These are phyloP conservation scores for Acanthis flammea DNA, from an alignment of 2,797 vertebrate genomes.

Conservation along the genomic window DNA sequence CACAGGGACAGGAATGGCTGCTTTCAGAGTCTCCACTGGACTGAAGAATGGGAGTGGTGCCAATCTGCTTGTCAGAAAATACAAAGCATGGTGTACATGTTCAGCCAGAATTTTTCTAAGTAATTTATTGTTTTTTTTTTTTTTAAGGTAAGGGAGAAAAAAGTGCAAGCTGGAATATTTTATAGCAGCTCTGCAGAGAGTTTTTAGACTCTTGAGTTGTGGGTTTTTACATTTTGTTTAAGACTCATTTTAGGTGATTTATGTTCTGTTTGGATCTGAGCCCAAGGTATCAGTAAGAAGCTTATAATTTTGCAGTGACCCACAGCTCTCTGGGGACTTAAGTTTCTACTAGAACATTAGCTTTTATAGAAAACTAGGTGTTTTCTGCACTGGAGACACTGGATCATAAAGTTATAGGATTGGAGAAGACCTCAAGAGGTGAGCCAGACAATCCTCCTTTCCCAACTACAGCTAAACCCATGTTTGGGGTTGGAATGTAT, in stretches of 20 bases:
- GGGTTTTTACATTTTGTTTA: not conserved
- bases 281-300: not conserved
- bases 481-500: not conserved
- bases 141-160: not conserved
- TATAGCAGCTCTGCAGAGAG: not conserved
- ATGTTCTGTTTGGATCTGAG: not conserved
- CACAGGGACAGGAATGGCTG: not conserved
- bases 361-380: not conserved
- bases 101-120: not conserved
- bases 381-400: not conserved
- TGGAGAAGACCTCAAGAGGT: not conserved
- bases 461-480: not conserved
- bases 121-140: not conserved
- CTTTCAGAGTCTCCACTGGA: not conserved
- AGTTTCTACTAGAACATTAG: not conserved
- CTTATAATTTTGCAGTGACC: not conserved
- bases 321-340: not conserved
- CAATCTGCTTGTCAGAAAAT: not conserved
- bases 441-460: not conserved
- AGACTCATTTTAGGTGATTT: not conserved
- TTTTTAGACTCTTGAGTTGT: not conserved
- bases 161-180: not conserved
- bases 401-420: not conserved
- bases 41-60: not conserved
- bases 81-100: not conserved